Evolutionary conservation across 2,888 invertebrate genomes (phyloP).

Genomic region (Aphidoletes aphidimyza): DNA sequence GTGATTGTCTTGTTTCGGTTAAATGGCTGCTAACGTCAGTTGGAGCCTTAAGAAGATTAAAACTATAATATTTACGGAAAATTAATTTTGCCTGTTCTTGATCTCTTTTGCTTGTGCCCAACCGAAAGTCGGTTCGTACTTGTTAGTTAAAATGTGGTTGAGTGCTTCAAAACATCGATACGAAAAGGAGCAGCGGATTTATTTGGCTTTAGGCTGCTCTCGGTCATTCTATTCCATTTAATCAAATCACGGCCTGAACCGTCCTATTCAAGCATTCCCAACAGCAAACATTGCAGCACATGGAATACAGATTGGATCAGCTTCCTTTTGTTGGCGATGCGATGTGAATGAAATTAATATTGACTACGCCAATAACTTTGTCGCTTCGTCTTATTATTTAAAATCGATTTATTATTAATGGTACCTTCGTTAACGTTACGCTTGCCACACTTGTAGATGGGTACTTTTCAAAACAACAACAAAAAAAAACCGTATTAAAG

Average conservation of each 20-base stretch:
- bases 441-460: too few relatives aligned
- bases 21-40: not conserved
- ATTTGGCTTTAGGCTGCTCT: not conserved
- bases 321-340: too few relatives aligned
- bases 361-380: too few relatives aligned
- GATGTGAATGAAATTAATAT: too few relatives aligned
- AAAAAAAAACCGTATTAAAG: too few relatives aligned
- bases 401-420: too few relatives aligned
- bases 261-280: too few relatives aligned
- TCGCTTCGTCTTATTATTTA: too few relatives aligned
- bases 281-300: too few relatives aligned
- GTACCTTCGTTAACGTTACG: too few relatives aligned
- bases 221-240: not conserved
- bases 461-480: too few relatives aligned
- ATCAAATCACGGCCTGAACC: not conserved
- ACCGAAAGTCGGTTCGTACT: not conserved
- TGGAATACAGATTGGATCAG: too few relatives aligned
- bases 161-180: not conserved
- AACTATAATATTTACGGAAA: constrained; percentile 50
- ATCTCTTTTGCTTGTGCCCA: not conserved
- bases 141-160: not conserved
- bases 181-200: not conserved
- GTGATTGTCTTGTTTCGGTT: not conserved
- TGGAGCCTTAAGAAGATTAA: constrained; percentile 24
- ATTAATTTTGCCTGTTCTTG: not conserved